Base-by-base conservation (phyloP, 2,797 vertebrate species). In the Bryconaethiops microstoma region DNA sequence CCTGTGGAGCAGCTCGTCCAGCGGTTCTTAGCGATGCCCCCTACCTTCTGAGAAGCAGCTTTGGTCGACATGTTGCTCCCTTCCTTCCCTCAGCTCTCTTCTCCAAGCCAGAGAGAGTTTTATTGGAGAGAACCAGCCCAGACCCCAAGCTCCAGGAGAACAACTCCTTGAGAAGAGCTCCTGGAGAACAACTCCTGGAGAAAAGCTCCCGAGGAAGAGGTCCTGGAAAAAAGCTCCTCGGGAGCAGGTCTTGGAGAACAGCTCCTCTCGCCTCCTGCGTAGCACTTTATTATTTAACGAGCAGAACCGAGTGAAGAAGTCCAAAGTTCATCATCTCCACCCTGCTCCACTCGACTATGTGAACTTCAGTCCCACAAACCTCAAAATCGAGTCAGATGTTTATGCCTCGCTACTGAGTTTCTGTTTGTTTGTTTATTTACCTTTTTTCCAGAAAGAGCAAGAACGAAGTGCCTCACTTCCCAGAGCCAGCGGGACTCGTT, bases 11-110 rank as follows among this genome's bases (percentile, higher is more conserved):
- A 12, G 3, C 8, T 25, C 23, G 2, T 67, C n/a, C 54, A 78
- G 10, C 7, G 21, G n/a, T 25, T 55, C 29, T 55, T 19, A 48
- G 52, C 64, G 72, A 35, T 62, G 78, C 81, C 87, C 81, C 87
- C 92, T 94, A 97, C 97, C 96, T 96, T 97, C 87, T 91, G 95
- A 67, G 92, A 88, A 84, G 90, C 91, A 76, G 94, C 90, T 89
- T 96, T 96, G 94, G 96, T 95, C 88, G 96, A 96, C 96, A 98
- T 97, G 92, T 96, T 95, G 91, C 90, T 90, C 91, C 90, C 88
- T 91, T 91, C 10, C 42, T 10, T 45, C 5, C 5, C 42, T 45
- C 42, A 7, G 88, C 84, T 89, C 88, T 29, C 75, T 84, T 39
- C 29, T 81, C 74, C 76, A 71, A 81, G 74, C 74, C 60, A 80